Conservation (phyloP, 2,888 invertebrate genomes). For the Mythimna ferrago region DNA sequence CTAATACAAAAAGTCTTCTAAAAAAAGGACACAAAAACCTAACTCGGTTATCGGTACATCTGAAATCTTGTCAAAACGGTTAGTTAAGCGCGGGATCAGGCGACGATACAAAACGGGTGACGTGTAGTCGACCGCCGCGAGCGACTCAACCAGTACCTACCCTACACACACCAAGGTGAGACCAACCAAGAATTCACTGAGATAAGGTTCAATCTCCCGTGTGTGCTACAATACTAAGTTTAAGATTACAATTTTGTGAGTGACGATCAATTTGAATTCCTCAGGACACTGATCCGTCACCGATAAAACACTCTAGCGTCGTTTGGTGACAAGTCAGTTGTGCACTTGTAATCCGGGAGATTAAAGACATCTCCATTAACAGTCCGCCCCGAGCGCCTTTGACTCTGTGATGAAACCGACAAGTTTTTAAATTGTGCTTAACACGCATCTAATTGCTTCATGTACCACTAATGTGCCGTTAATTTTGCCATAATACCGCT, state of each 20-base stretch:
- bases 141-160: slow-evolving; percentile 52
- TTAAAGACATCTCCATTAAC: slow-evolving; percentile 79
- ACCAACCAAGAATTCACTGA: slow-evolving; percentile 2
- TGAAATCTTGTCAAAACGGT: slow-evolving; percentile 89
- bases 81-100: slow-evolving; percentile 88
- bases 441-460: slow-evolving; percentile 72
- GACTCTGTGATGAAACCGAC: slow-evolving; percentile 61
- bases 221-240: slow-evolving; percentile 14
- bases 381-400: slow-evolving; percentile 60
- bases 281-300: slow-evolving; percentile 88
- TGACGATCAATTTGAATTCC: slow-evolving; percentile 86
- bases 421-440: slow-evolving; percentile 66
- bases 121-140: slow-evolving; percentile 72
- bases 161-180: slow-evolving; percentile 51
- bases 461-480: slow-evolving; percentile 73
- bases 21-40: slow-evolving; percentile 67
- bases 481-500: slow-evolving; percentile 75
- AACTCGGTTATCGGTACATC: slow-evolving; percentile 80
- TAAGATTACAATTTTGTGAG: slow-evolving; percentile 73
- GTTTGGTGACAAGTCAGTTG: slow-evolving; percentile 88
- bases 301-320: slow-evolving; percentile 85
- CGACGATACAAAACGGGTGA: slow-evolving; percentile 88
- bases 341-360: slow-evolving; percentile 83
- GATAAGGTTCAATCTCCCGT: slow-evolving; percentile 69
- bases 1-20: slow-evolving; percentile 42